Conservation (phyloP, 2,888 invertebrate species). For the Glaucopsyche alexis region DNA sequence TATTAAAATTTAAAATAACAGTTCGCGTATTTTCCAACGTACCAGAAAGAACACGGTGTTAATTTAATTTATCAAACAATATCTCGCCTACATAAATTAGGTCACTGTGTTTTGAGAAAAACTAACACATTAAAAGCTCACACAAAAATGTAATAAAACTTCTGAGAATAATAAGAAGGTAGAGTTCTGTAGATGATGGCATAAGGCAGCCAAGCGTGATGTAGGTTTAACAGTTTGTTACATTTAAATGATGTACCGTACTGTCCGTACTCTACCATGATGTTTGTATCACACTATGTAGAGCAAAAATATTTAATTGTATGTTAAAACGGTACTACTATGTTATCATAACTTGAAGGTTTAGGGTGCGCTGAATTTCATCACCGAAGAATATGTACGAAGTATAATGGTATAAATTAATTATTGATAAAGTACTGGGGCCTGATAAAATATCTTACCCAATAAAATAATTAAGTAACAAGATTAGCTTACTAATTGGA, state of each 20-base stretch:
- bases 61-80: too few species aligned
- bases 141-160: not conserved
- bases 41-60: too few species aligned
- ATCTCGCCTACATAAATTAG: not conserved
- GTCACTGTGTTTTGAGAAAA: not conserved
- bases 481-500: too few species aligned
- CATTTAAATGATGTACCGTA: constrained; percentile 13
- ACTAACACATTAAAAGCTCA: not conserved
- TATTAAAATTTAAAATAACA: not conserved
- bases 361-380: not conserved
- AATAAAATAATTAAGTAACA: too few species aligned
- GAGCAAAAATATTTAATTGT: constrained; percentile 13
- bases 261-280: not conserved
- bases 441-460: too few species aligned
- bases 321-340: not conserved
- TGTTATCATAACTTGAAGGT: not conserved
- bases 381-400: too few species aligned
- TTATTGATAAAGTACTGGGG: too few species aligned
- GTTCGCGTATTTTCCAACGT: not conserved
- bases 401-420: too few species aligned
- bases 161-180: not conserved
- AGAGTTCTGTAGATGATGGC: not conserved
- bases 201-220: constrained; percentile 11
- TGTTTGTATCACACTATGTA: not conserved
- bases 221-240: constrained; percentile 3